Evolutionary conservation across 2,113 vertebrate species (phyloP).

Genomic region (Leptobrachium ailaonicum): DNA sequence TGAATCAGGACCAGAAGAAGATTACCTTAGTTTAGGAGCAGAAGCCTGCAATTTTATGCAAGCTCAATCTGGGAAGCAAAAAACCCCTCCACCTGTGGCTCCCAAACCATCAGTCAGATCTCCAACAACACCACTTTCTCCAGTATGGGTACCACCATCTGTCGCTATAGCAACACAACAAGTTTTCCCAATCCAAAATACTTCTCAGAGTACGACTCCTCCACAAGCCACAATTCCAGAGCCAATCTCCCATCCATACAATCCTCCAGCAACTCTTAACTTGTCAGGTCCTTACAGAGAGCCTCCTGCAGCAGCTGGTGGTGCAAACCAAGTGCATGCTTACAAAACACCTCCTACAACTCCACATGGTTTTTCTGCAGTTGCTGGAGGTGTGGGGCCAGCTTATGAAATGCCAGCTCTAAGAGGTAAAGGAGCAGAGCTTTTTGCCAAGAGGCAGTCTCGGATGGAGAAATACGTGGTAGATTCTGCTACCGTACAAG

Average conservation of each 20-base stretch:
- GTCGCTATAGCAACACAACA: slow-evolving; percentile 68
- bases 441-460: slow-evolving; percentile 93
- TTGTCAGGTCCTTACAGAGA: slow-evolving; percentile 71
- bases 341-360: slow-evolving; percentile 70
- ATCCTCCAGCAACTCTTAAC: slow-evolving; percentile 64
- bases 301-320: slow-evolving; percentile 67
- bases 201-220: slow-evolving; percentile 65
- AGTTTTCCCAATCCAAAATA: slow-evolving; percentile 73
- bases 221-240: slow-evolving; percentile 64
- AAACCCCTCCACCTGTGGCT: slow-evolving; percentile 91
- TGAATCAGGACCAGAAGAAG: slow-evolving; percentile 92
- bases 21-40: slow-evolving; percentile 95
- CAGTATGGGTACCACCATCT: slow-evolving; percentile 78
- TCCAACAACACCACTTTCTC: slow-evolving; percentile 71
- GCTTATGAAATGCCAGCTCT: slow-evolving; percentile 81
- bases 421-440: slow-evolving; percentile 89
- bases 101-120: slow-evolving; percentile 84
- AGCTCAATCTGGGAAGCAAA: slow-evolving; percentile 75
- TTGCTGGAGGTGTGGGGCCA: slow-evolving; percentile 66
- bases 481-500: slow-evolving; percentile 90
- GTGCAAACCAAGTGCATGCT: slow-evolving; percentile 64
- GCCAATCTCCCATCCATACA: slow-evolving; percentile 69
- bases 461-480: slow-evolving; percentile 97
- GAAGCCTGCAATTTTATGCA: slow-evolving; percentile 98
- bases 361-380: slow-evolving; percentile 64